Percentiles rank a stretch among this genome's conserved stretches.
These are phyloP conservation scores for Zaprionus capensis DNA, from an alignment of 1,140 invertebrate genomes.

Conservation along the genomic window DNA sequence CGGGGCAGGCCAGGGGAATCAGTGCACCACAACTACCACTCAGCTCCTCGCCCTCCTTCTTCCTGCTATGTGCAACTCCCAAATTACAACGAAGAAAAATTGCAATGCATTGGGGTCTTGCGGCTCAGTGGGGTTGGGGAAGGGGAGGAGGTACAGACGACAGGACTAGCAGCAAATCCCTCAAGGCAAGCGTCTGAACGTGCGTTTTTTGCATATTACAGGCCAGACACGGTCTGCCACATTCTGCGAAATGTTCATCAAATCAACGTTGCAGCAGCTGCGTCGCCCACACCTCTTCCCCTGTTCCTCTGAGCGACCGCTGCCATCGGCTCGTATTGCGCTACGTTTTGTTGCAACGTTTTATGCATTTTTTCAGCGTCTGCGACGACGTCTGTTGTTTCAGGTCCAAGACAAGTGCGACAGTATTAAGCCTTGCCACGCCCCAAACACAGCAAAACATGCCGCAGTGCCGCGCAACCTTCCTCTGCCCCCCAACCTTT, in stretches of 20 bases:
- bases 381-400: constrained; percentile 76
- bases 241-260: constrained; percentile 73
- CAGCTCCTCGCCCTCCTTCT: background rate
- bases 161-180: constrained; percentile 54
- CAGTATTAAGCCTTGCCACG: constrained; percentile 72
- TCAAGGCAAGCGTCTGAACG: constrained; percentile 76
- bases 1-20: constrained; percentile 46
- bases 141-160: constrained; percentile 3
- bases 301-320: background rate
- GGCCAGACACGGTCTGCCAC: constrained; percentile 67
- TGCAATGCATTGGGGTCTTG: constrained; percentile 53
- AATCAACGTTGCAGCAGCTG: constrained; percentile 79
- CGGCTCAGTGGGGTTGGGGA: background rate
- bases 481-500: constrained; percentile 16
- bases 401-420: constrained; percentile 79
- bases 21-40: constrained; percentile 52
- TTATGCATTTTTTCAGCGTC: constrained; percentile 81
- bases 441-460: constrained; percentile 8
- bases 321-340: constrained; percentile 24
- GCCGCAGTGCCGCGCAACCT: background rate
- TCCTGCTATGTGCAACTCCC: constrained; percentile 16
- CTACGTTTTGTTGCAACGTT: constrained; percentile 78
- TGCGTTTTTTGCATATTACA: constrained; percentile 74
- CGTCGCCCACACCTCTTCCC: constrained; percentile 20
- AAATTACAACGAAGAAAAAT: constrained; percentile 82